Base-by-base conservation (phyloP, 2,888 invertebrate species). In the Apocheima hispidaria region DNA sequence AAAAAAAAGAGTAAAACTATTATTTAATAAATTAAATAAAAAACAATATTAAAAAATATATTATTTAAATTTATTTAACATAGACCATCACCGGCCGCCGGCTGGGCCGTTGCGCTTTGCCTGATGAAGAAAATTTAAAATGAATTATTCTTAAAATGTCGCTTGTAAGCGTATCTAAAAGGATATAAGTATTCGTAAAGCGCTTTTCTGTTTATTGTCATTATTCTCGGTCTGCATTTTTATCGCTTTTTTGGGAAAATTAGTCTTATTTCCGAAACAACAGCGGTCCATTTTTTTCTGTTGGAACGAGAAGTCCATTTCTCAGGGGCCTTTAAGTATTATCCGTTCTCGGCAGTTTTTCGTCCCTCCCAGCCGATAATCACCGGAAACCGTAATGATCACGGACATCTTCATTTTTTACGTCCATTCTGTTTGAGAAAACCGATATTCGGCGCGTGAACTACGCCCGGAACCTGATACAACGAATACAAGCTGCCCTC, bases 331-430 rank as follows among this genome's bases (percentile, higher is more conserved):
- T 76, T 72, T 74, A 72, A 72, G 70, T 74, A 73, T 70, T 73
- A 66, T 68, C 68, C 62, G 63, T 26, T 46, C 66, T 60, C 51
- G 68, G 56, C 62, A 59, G 58, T 63, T 63, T 65, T 63, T 56
- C 51, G 44, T 36, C 50, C 59, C 58, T 40, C 55, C 62, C 65
- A 60, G 44, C 67, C 71, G 71, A 79, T 78, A 76, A 78, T 78
- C 74, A 79, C 75, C 74, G 71, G 70, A 69, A 72, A 66, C 70
- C 52, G 71, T 75, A 78, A 79, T 77, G 74, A 78, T 72, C 68
- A 62, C 71, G 63, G 73, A 73, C 71, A 62, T 71, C 73, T 73
- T 73, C 60, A 71, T 74, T 77, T 78, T 76, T 76, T 72, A 70
- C 73, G 66, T 69, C 69, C 57, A 46, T 60, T 62, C 67, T 68